Base-by-base conservation (phyloP, 2,113 vertebrate species). In the Rhabdomys dilectus region DNA sequence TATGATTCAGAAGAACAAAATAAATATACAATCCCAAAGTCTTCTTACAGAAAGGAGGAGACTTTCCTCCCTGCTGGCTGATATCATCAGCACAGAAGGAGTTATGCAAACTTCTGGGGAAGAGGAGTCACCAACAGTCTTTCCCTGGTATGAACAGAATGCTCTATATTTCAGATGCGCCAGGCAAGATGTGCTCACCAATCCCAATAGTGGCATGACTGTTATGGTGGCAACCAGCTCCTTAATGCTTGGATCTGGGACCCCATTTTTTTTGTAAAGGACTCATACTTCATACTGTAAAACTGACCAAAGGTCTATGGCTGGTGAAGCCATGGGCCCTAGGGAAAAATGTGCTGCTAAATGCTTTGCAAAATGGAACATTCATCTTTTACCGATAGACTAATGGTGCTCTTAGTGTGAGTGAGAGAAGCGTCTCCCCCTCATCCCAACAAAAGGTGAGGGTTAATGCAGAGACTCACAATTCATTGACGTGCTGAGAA, bases 1-100 rank as follows among this genome's bases (percentile, higher is more conserved):
- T 88, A 53, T 34, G 85, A 86, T 56, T 93, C 91, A 42, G 36
- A 89, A 94, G 66, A 82, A 58, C 10, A 73, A 75, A 86, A 81
- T 13, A 88, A 92, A 53, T 2, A 9, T 12, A 51, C n/a, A 86
- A 7, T 8, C 51, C 48, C 53, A 42, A 91, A n/a, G 45, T 26
- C 88, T 88, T 58, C 51, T 86, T 75, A 13, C 7, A 68, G 42
- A 80, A 53, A 29, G n/a, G 39, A 48, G 53, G 42, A 39, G 70
- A 42, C 24, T 53, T 68, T 87, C 62, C 19, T 87, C 42, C 62
- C 19, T 87, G 10, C 62, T 87, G 17, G 17, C 62, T 48, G 36
- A 31, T 68, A 10, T 51, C 62, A 4, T 51, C 5, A 64, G 62
- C 19, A 68, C 9, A 36, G 84, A 68, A 86, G 39, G 6, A 45